A percentile compares a stretch with the other conserved stretches of the same genome.
Conservation (phyloP, 2,797 vertebrate species). For the Delichon dasypus region DNA sequence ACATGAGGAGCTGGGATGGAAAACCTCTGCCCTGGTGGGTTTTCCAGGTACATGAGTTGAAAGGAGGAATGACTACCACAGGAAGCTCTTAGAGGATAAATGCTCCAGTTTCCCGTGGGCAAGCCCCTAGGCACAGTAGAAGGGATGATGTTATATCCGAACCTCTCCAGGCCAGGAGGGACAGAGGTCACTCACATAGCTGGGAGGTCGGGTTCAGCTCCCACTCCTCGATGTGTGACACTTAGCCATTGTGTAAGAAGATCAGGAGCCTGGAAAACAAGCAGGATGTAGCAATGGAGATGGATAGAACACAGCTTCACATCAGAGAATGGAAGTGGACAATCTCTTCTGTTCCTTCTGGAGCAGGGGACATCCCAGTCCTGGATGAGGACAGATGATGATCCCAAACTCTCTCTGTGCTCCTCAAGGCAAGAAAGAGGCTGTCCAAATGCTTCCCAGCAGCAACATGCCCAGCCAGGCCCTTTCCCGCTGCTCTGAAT, state of each 20-base stretch:
- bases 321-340: neutral
- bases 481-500: neutral
- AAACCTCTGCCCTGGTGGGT: neutral
- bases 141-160: neutral
- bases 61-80: neutral
- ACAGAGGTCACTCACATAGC: conserved; percentile 77
- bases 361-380: neutral
- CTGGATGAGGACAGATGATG: neutral
- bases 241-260: conserved; percentile 92
- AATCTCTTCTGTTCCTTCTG: neutral
- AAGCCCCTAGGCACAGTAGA: neutral
- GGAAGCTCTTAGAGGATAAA: neutral
- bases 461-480: too few species aligned
- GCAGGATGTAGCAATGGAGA: neutral
- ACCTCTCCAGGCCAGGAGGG: too few species aligned
- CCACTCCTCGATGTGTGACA: conserved; percentile 83
- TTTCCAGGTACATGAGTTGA: neutral
- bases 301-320: neutral
- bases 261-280: conserved; percentile 84
- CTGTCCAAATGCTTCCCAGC: neutral
- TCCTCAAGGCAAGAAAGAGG: neutral
- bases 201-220: conserved; percentile 88
- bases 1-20: neutral
- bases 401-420: neutral
- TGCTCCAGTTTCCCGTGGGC: neutral